phyloP scores from a whole-genome alignment of 2,888 invertebrate genomes.

The Philaethria dido region DNA sequence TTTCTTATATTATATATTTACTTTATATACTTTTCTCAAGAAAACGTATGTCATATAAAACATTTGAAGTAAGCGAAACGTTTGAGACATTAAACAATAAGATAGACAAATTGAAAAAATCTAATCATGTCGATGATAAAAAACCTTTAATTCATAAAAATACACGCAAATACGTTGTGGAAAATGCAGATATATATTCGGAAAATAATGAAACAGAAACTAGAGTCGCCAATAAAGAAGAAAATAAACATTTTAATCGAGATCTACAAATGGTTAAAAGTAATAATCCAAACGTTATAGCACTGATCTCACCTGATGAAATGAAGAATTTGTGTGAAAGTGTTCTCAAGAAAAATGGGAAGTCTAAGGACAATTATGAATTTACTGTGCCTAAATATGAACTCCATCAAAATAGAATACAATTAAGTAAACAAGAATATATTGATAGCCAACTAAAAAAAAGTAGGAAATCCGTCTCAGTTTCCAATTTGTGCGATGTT shows the following conservation, averaged over 20 bases:
- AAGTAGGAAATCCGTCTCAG: no score
- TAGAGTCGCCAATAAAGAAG: not conserved
- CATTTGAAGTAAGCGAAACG: not conserved
- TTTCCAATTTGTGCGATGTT: no score
- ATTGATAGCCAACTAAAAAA: no score
- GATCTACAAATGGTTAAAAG: constrained; percentile 8
- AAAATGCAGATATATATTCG: not conserved
- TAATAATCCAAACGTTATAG: constrained; percentile 9
- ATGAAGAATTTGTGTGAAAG: constrained; percentile 21
- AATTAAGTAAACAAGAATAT: not conserved
- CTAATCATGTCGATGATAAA: not conserved
- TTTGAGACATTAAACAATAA: not conserved
- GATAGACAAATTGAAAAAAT: not conserved
- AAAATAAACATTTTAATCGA: not conserved
- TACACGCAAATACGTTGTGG: not conserved
- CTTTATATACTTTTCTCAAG: not conserved
- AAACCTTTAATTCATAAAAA: not conserved
- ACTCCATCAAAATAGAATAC: not conserved
- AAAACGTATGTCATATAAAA: constrained; percentile 2
- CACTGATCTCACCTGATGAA: constrained; percentile 22
- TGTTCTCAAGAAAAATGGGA: constrained; percentile 5
- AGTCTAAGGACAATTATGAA: not conserved
- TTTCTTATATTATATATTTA: constrained; percentile 15
- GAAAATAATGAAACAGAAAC: not conserved
- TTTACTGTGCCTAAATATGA: not conserved